These are phyloP conservation scores for Malurus melanocephalus DNA, from an alignment of 2,113 vertebrate species.

Conservation along the genomic window DNA sequence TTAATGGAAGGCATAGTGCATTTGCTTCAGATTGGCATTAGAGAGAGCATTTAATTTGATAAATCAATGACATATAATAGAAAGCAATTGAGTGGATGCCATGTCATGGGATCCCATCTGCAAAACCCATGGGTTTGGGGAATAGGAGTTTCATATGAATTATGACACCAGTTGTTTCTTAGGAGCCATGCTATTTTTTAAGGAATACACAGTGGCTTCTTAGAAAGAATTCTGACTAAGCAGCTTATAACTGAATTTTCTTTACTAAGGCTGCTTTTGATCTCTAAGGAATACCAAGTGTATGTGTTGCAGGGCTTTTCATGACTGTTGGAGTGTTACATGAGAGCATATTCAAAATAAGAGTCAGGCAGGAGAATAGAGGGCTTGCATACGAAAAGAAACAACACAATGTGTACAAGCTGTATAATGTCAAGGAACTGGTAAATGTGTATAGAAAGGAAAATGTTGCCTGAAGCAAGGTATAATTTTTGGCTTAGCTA, in stretches of 20 bases:
- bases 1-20: background rate
- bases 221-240: constrained; percentile 29
- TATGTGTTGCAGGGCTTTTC: background rate
- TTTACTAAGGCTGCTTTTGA: constrained; percentile 16
- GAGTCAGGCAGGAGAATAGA: background rate
- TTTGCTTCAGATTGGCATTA: background rate
- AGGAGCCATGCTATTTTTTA: background rate
- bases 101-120: background rate
- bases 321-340: background rate
- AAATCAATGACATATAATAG: background rate
- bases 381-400: background rate
- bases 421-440: background rate
- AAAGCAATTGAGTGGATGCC: background rate
- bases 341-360: constrained; percentile 35
- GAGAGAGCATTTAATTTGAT: background rate
- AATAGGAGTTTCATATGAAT: background rate
- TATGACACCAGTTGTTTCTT: background rate
- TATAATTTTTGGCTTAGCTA: background rate
- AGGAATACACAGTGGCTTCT: background rate
- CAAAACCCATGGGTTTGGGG: background rate
- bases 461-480: background rate
- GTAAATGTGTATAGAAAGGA: background rate
- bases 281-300: constrained; percentile 5
- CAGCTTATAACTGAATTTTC: constrained; percentile 13
- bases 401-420: background rate